phyloP scores from a whole-genome alignment of 2,113 vertebrate species.

The Phasianus colchicus region DNA sequence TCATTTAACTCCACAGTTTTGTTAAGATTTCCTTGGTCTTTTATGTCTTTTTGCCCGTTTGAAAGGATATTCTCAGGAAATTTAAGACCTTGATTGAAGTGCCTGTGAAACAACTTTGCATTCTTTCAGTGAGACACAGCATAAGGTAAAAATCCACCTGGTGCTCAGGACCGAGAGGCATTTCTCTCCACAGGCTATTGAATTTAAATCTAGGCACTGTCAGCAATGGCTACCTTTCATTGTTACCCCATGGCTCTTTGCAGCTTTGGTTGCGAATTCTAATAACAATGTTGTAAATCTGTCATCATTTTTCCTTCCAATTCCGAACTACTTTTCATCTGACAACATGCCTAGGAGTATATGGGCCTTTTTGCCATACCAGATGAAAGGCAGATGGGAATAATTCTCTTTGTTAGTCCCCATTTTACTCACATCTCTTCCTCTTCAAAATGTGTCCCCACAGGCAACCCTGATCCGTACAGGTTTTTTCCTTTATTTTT shows the following conservation, averaged over 20 bases:
- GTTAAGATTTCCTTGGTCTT: not conserved
- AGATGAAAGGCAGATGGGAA: constrained; percentile 17
- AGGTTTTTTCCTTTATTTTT: not conserved
- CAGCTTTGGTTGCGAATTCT: not conserved
- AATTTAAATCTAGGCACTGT: not conserved
- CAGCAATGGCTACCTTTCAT: not conserved
- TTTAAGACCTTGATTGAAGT: not conserved
- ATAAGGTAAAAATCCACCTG: not conserved
- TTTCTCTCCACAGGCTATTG: not conserved
- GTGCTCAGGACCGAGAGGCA: not conserved
- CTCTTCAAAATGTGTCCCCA: not conserved
- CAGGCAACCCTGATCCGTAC: not conserved
- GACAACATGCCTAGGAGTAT: not conserved
- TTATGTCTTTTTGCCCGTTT: not conserved
- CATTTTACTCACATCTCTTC: not conserved
- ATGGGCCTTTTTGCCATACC: not conserved
- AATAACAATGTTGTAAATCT: constrained; percentile 13
- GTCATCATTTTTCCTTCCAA: not conserved
- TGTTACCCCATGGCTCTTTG: not conserved
- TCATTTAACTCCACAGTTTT: not conserved
- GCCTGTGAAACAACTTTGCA: not conserved
- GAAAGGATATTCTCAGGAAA: not conserved
- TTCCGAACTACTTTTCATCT: constrained; percentile 16
- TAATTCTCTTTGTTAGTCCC: not conserved
- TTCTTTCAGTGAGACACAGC: not conserved